phyloP scores from a whole-genome alignment of 2,113 vertebrate species.

The Rhineura floridana region DNA sequence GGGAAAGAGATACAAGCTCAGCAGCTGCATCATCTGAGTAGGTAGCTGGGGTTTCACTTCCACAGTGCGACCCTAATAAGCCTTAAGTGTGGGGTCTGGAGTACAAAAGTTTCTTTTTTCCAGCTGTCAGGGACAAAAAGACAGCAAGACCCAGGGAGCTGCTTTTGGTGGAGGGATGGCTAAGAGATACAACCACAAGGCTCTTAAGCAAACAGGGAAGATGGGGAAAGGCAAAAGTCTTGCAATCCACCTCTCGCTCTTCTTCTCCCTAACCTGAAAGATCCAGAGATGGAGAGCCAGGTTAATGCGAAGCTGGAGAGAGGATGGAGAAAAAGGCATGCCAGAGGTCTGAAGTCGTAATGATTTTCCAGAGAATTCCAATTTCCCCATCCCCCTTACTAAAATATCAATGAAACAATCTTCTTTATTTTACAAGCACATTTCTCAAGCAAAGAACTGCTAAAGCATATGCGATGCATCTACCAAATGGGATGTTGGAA shows the following conservation, averaged over 20 bases:
- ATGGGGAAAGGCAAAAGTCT: neutral
- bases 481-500: slow-evolving; percentile 2
- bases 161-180: neutral
- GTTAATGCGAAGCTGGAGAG: neutral
- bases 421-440: slow-evolving; percentile 22
- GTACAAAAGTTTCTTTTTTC: neutral
- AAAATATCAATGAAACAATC: slow-evolving; percentile 18
- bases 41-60: neutral
- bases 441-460: slow-evolving; percentile 11
- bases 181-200: neutral
- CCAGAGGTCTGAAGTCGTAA: neutral
- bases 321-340: neutral
- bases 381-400: neutral
- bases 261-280: too few species aligned
- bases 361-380: neutral
- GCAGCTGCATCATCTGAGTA: neutral
- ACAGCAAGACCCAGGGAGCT: neutral
- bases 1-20: neutral
- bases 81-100: neutral
- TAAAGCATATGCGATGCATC: slow-evolving; percentile 1
- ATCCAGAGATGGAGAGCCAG: neutral
- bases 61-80: neutral
- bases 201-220: neutral
- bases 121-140: neutral
- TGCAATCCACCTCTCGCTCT: neutral